phyloP scores from a whole-genome alignment of 1,140 invertebrate species.

The Pentalonia nigronervosa region DNA sequence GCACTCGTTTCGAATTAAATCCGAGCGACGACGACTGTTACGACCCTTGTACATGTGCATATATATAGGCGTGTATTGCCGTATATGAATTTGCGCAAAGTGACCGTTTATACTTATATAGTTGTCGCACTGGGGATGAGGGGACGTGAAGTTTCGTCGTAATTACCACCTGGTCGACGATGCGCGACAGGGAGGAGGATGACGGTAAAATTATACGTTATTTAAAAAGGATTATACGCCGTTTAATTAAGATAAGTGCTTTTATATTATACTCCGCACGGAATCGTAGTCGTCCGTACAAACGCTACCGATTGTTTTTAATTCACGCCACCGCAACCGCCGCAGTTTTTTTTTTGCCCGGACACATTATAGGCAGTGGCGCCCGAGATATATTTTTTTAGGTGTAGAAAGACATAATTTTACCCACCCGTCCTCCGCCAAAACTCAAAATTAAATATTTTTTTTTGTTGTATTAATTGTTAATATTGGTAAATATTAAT shows the following conservation, averaged over 20 bases:
- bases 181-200: neutral
- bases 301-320: neutral
- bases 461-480: too few species aligned
- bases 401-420: too few species aligned
- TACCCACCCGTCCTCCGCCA: too few species aligned
- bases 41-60: neutral
- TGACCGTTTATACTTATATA: neutral
- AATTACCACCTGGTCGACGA: neutral
- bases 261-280: neutral
- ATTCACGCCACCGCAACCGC: neutral
- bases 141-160: neutral
- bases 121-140: neutral
- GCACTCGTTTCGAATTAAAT: neutral
- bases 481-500: too few species aligned
- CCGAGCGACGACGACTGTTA: neutral
- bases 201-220: slow-evolving; percentile 11
- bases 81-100: neutral
- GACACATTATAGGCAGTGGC: neutral
- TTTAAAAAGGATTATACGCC: neutral
- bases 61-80: neutral
- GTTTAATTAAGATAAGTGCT: neutral
- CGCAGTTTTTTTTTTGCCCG: neutral
- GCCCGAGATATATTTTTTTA: too few species aligned
- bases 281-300: neutral
- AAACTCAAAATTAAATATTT: too few species aligned